Percentiles rank a stretch among this genome's conserved stretches.
Conservation (phyloP, 2,888 invertebrate genomes). For the Tinea trinotella region DNA sequence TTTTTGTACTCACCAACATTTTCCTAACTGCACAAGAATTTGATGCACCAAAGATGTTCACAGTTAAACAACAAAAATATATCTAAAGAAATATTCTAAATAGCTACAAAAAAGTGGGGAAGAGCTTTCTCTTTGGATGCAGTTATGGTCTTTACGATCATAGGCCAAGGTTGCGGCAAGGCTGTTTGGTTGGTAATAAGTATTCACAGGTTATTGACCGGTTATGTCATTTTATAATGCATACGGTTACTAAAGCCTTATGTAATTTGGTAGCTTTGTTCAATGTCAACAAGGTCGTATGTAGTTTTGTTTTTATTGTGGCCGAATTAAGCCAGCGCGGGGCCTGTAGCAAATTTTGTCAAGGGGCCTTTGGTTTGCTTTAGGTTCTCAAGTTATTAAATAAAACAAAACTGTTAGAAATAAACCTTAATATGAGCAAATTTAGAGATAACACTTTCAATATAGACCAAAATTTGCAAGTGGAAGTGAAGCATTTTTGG, state of each 20-base stretch:
- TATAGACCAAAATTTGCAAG: no score
- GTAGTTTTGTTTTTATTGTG: constrained; percentile 7
- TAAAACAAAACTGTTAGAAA: no score
- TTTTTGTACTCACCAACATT: neutral
- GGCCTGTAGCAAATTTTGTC: no score
- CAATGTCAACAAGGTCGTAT: constrained; percentile 15
- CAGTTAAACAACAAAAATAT: neutral
- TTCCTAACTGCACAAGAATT: no score
- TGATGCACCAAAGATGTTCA: neutral
- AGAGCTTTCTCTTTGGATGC: constrained; percentile 36
- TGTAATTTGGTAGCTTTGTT: neutral
- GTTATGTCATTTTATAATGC: constrained; percentile 16
- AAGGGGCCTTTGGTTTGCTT: no score
- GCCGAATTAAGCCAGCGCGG: no score
- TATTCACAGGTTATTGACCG: constrained; percentile 24
- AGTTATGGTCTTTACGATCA: constrained; percentile 22
- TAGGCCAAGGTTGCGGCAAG: constrained; percentile 28
- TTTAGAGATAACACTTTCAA: no score
- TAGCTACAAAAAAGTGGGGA: constrained; percentile 23
- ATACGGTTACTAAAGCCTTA: constrained; percentile 13
- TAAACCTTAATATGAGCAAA: no score
- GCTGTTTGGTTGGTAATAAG: constrained; percentile 25
- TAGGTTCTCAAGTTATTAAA: no score
- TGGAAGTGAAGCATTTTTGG: no score
- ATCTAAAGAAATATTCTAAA: neutral